A percentile compares a stretch with the other conserved stretches of the same genome.
Evolutionary conservation across 2,797 vertebrate species (phyloP).

Genomic region (Chiloscyllium punctatum): DNA sequence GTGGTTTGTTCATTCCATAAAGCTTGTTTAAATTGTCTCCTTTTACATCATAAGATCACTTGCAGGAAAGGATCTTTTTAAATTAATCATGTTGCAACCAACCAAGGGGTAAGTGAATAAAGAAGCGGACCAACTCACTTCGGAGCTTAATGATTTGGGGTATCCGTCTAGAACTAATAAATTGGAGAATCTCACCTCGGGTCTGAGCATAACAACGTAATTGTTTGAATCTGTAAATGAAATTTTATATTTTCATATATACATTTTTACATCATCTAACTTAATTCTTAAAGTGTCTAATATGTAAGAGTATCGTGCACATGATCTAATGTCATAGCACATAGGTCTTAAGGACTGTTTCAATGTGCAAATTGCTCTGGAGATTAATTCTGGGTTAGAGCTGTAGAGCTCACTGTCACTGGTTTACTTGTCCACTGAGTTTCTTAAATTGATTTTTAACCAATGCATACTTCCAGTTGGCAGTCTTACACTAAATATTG

Average conservation of each 20-base stretch:
- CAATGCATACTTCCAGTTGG: neutral
- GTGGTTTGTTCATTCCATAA: too few relatives aligned
- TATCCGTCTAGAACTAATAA: too few relatives aligned
- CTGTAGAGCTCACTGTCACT: neutral
- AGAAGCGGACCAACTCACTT: too few relatives aligned
- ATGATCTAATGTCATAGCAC: neutral
- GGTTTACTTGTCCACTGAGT: neutral
- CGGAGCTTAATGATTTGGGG: too few relatives aligned
- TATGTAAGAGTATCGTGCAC: neutral
- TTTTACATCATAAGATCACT: too few relatives aligned
- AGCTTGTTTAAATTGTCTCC: too few relatives aligned
- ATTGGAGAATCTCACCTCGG: too few relatives aligned
- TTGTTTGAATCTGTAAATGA: neutral
- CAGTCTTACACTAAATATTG: neutral
- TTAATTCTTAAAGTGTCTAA: neutral
- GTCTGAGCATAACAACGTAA: neutral
- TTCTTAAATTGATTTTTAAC: neutral
- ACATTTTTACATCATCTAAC: neutral
- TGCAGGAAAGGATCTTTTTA: too few relatives aligned
- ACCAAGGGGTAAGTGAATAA: too few relatives aligned
- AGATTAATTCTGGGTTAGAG: neutral
- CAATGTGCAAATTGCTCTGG: neutral
- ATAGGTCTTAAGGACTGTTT: neutral
- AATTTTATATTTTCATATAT: neutral
- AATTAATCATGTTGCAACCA: too few relatives aligned